A percentile compares a stretch with the other conserved stretches of the same genome.
Evolutionary conservation across 2,888 invertebrate species (phyloP).

Genomic region (Drosophila macrothrix): DNA sequence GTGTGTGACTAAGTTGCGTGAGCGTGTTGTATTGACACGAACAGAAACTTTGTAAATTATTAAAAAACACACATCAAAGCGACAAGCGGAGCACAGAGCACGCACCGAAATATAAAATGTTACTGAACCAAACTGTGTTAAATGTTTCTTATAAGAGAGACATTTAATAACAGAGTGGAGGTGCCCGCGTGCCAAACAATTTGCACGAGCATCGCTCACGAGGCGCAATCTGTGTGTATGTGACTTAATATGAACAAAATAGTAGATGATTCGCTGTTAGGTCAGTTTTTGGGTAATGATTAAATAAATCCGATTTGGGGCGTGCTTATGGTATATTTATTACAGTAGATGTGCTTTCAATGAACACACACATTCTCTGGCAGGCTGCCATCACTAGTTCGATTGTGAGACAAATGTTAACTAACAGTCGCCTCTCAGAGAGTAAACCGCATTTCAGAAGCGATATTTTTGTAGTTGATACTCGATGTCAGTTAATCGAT

Average conservation of each 20-base stretch:
- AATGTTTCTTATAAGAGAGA: slow-evolving; percentile 54
- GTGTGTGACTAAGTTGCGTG: slow-evolving; percentile 16
- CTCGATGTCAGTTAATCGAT: slow-evolving; percentile 19
- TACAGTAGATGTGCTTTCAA: neutral
- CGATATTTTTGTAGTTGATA: slow-evolving; percentile 6
- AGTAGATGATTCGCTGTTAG: neutral
- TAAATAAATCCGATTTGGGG: neutral
- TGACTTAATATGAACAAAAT: neutral
- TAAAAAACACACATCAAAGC: slow-evolving; percentile 34
- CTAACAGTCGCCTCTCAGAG: slow-evolving; percentile 5
- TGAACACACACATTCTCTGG: too few relatives aligned
- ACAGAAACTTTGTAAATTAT: slow-evolving; percentile 39
- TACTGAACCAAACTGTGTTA: slow-evolving; percentile 49
- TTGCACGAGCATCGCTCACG: slow-evolving; percentile 22
- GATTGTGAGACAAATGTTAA: slow-evolving; percentile 14
- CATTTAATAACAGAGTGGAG: slow-evolving; percentile 34
- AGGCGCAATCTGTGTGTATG: neutral
- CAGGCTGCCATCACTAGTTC: slow-evolving; percentile 16
- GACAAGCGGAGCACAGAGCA: slow-evolving; percentile 44
- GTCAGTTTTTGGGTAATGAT: neutral
- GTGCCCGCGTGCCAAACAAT: slow-evolving; percentile 32
- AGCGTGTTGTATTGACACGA: slow-evolving; percentile 37
- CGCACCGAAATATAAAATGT: slow-evolving; percentile 61
- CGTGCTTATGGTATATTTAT: neutral
- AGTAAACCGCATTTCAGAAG: slow-evolving; percentile 5